Evolutionary conservation across 2,888 invertebrate species (phyloP).

Genomic region (Fragum fragum): DNA sequence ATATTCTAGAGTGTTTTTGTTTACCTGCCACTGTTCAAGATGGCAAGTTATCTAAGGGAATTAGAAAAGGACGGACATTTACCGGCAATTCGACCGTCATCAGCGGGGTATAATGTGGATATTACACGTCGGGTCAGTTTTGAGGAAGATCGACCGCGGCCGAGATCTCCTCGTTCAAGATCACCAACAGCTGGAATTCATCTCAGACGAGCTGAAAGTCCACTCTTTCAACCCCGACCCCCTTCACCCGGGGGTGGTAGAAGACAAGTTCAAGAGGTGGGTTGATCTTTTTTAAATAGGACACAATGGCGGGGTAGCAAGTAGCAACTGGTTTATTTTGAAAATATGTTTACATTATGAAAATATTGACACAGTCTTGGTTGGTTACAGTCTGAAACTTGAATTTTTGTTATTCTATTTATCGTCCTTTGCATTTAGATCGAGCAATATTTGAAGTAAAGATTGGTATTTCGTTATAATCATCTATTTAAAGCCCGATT

Average conservation of each 20-base stretch:
- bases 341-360: constrained; percentile 39
- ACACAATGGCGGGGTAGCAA: constrained; percentile 30
- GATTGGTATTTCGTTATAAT: too few species aligned
- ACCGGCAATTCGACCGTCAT: constrained; percentile 49
- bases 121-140: constrained; percentile 55
- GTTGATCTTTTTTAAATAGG: constrained; percentile 36
- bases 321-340: constrained; percentile 26
- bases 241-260: constrained; percentile 69
- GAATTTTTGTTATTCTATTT: too few species aligned
- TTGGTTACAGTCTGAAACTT: neutral
- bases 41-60: constrained; percentile 62
- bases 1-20: neutral
- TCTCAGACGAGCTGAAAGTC: constrained; percentile 42
- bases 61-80: constrained; percentile 54
- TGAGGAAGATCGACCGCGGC: constrained; percentile 50
- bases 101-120: constrained; percentile 27
- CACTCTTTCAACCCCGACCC: constrained; percentile 68
- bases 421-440: too few species aligned
- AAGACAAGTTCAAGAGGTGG: constrained; percentile 64
- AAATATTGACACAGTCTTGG: constrained; percentile 22
- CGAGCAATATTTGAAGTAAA: too few species aligned
- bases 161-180: constrained; percentile 38
- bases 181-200: constrained; percentile 48
- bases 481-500: too few species aligned
- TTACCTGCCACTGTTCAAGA: constrained; percentile 25